phyloP scores from a whole-genome alignment of 2,888 invertebrate species.

The Cylloceria caligata region DNA sequence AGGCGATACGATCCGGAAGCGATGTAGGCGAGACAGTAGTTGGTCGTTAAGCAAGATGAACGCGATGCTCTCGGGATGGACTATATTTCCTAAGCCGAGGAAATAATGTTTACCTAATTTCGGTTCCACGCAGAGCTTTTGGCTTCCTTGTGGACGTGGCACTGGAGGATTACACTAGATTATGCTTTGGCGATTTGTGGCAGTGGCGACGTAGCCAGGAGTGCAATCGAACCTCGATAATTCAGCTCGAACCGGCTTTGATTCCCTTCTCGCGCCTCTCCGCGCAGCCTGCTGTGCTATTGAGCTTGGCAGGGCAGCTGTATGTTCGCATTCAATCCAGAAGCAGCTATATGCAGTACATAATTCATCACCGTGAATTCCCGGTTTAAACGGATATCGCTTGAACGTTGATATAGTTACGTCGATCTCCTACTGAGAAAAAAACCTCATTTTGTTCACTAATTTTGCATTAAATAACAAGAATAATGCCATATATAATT shows the following conservation, averaged over 20 bases:
- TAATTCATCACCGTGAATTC: constrained; percentile 22
- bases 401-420: neutral
- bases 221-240: constrained; percentile 49
- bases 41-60: constrained; percentile 75
- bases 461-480: too few species aligned
- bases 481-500: neutral
- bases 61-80: constrained; percentile 69
- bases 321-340: constrained; percentile 39
- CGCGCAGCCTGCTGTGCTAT: constrained; percentile 14
- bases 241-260: constrained; percentile 46
- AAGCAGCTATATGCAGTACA: constrained; percentile 9
- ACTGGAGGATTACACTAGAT: constrained; percentile 42
- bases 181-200: constrained; percentile 39
- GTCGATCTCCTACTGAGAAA: neutral
- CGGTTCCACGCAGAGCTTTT: constrained; percentile 14
- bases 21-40: constrained; percentile 71
- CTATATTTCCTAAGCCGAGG: constrained; percentile 33
- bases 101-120: constrained; percentile 32
- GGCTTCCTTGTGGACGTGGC: constrained; percentile 4
- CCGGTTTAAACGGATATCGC: constrained; percentile 24
- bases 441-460: neutral
- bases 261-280: constrained; percentile 24
- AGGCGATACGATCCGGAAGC: constrained; percentile 71
- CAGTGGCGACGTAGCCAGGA: constrained; percentile 31
- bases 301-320: constrained; percentile 36